A percentile compares a stretch with the other conserved stretches of the same genome.
Conservation (phyloP, 2,888 invertebrate genomes). For the Masnerella sp. region DNA sequence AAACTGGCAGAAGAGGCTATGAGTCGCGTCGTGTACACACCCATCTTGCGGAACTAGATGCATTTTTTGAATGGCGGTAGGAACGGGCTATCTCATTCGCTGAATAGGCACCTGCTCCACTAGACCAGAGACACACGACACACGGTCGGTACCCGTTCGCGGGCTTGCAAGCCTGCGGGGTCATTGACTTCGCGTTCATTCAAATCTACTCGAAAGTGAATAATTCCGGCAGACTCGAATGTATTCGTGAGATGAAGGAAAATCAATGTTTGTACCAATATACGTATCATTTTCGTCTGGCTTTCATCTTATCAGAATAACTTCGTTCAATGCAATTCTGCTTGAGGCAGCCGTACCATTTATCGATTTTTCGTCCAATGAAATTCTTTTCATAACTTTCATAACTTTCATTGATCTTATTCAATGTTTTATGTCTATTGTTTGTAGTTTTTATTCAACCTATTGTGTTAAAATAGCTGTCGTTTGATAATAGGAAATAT, state of each 20-base stretch:
- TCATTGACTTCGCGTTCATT: conserved; percentile 56
- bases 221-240: conserved; percentile 43
- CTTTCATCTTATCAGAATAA: conserved; percentile 44
- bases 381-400: conserved; percentile 23
- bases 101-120: conserved; percentile 72
- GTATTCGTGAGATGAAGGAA: conserved; percentile 44
- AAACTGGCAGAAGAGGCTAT: conserved; percentile 46
- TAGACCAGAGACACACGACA: conserved; percentile 67
- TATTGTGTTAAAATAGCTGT: too few relatives aligned
- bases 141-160: conserved; percentile 57
- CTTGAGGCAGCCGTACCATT: conserved; percentile 7
- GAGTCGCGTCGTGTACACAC: conserved; percentile 45
- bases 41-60: conserved; percentile 46
- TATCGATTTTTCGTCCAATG: conserved; percentile 36
- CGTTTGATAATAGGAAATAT: too few relatives aligned
- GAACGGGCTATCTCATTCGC: conserved; percentile 57
- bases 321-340: conserved; percentile 31
- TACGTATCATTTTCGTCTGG: conserved; percentile 43
- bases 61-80: conserved; percentile 52
- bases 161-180: conserved; percentile 46
- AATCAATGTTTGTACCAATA: conserved; percentile 49
- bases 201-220: conserved; percentile 55
- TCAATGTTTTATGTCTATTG: conserved; percentile 15
- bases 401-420: conserved; percentile 5
- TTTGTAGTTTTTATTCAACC: too few relatives aligned